Evolutionary conservation across 2,113 vertebrate species (phyloP).

Genomic region (Cottus gobio): DNA sequence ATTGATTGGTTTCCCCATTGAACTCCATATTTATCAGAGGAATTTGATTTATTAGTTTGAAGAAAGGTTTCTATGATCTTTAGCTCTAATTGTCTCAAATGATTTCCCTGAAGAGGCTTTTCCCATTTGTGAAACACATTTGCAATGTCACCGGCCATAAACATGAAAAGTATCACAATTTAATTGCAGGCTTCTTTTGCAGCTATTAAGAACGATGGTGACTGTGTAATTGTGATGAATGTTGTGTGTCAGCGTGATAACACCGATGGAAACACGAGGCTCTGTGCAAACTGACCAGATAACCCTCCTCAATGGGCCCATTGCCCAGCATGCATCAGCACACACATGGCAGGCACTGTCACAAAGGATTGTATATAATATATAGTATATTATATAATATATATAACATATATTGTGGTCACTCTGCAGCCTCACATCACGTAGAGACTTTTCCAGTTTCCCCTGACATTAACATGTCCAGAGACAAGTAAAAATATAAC

Average conservation of each 20-base stretch:
- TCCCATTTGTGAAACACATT: conserved; percentile 21
- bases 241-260: conserved; percentile 24
- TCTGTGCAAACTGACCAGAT: conserved; percentile 27
- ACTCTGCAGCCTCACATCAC: background rate
- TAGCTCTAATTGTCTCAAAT: conserved; percentile 19
- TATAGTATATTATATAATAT: too few relatives aligned
- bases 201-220: conserved; percentile 25
- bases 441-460: background rate
- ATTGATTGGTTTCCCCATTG: background rate
- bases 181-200: conserved; percentile 39
- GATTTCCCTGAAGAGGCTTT: conserved; percentile 3
- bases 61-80: background rate
- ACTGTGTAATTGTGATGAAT: conserved; percentile 58
- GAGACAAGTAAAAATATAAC: background rate
- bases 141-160: conserved; percentile 4
- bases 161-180: conserved; percentile 12
- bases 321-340: conserved; percentile 23
- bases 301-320: conserved; percentile 13
- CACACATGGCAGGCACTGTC: background rate
- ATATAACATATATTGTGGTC: background rate
- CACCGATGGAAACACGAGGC: conserved; percentile 14
- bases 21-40: background rate
- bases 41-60: background rate
- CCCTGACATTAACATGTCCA: background rate
- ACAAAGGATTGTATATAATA: conserved; percentile 5